Conservation (phyloP, 2,888 invertebrate species). For the Meteorus cinctellus region DNA sequence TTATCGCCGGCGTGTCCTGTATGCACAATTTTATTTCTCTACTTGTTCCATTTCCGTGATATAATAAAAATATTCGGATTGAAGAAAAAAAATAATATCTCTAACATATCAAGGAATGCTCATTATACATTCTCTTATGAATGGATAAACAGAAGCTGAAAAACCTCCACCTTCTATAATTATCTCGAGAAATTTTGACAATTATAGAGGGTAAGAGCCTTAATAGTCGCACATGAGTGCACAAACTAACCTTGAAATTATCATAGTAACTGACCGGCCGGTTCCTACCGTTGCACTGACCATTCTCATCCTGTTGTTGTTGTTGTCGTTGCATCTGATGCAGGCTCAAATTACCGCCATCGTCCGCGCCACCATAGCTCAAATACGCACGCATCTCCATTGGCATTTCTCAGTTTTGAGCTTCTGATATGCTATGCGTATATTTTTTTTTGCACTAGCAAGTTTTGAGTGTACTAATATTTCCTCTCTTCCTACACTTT, state of each 20-base stretch:
- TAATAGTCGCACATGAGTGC: neutral
- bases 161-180: no score
- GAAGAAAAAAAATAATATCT: no score
- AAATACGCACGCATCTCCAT: slow-evolving; percentile 62
- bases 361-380: slow-evolving; percentile 26
- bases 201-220: no score
- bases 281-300: slow-evolving; percentile 67
- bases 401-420: slow-evolving; percentile 53
- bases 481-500: neutral
- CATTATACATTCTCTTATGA: no score
- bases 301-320: slow-evolving; percentile 58
- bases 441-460: neutral
- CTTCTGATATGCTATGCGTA: slow-evolving; percentile 52
- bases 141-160: no score
- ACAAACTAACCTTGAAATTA: slow-evolving; percentile 68
- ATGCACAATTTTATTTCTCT: slow-evolving; percentile 29
- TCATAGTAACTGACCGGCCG: slow-evolving; percentile 74
- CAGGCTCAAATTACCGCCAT: slow-evolving; percentile 35
- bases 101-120: no score
- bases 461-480: neutral
- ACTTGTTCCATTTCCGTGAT: neutral
- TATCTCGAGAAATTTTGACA: no score
- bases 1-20: slow-evolving; percentile 62
- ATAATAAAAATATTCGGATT: no score
- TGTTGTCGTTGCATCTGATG: slow-evolving; percentile 22